Conservation (phyloP, 2,113 vertebrate genomes). For the Andinoacara biseriatus region DNA sequence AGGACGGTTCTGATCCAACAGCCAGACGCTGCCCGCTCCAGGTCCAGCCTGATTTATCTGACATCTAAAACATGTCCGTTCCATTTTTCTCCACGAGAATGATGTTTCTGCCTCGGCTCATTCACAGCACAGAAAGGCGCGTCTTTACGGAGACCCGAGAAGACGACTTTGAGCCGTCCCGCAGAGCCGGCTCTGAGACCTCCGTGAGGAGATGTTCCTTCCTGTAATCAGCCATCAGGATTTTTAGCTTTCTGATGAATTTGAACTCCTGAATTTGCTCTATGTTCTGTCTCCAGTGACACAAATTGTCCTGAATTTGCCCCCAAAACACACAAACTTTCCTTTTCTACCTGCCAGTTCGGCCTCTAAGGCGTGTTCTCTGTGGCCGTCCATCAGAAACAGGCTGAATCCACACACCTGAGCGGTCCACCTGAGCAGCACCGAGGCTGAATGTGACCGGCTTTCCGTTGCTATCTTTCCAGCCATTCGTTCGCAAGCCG, state of each 20-base stretch:
- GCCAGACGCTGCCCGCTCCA: too few relatives aligned
- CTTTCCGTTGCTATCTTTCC: too few relatives aligned
- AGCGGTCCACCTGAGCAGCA: too few relatives aligned
- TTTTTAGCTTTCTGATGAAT: not conserved
- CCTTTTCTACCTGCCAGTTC: not conserved
- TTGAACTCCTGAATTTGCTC: not conserved
- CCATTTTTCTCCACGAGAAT: not conserved
- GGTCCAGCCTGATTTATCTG: not conserved
- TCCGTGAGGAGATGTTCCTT: not conserved
- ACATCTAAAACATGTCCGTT: not conserved
- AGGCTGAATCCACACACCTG: too few relatives aligned
- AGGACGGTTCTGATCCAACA: too few relatives aligned
- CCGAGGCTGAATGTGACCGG: too few relatives aligned
- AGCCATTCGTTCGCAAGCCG: too few relatives aligned
- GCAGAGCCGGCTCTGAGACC: not conserved
- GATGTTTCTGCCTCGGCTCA: not conserved
- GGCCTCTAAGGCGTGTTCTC: not conserved
- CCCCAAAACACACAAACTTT: not conserved
- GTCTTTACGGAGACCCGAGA: too few relatives aligned
- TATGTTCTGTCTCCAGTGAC: too few relatives aligned
- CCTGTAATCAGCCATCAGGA: not conserved
- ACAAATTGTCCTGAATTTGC: not conserved
- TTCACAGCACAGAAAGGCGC: too few relatives aligned
- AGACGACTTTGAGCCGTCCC: not conserved
- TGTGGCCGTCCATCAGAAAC: too few relatives aligned